Conservation (phyloP, 2,888 invertebrate species). For the Neoitamus cyanurus region DNA sequence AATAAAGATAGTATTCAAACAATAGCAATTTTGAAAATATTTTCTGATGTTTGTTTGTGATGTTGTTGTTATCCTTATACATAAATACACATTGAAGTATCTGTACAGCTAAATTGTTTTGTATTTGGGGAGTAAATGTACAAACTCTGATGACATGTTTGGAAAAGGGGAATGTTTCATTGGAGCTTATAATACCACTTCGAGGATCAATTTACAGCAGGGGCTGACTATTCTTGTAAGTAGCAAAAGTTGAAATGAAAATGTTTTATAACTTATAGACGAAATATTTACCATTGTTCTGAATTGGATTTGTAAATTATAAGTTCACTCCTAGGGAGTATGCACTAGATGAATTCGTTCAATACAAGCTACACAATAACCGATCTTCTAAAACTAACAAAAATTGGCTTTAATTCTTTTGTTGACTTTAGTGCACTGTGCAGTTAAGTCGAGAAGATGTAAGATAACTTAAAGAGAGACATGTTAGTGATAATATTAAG, state of each 20-base stretch:
- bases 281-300: not conserved
- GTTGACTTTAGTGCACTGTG: not conserved
- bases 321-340: not conserved
- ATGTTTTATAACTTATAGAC: not conserved
- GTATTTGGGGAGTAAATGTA: not conserved
- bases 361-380: not conserved
- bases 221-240: not conserved
- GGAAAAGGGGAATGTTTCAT: not conserved
- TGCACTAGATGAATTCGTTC: not conserved
- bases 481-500: too few relatives aligned
- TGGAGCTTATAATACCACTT: not conserved
- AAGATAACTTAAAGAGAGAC: too few relatives aligned
- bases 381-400: not conserved
- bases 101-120: not conserved
- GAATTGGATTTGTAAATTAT: not conserved
- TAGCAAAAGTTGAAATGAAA: not conserved
- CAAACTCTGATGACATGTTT: not conserved
- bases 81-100: not conserved
- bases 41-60: not conserved
- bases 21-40: not conserved
- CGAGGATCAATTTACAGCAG: not conserved
- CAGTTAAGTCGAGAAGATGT: too few relatives aligned
- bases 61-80: not conserved
- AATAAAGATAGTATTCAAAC: not conserved
- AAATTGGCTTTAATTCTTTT: not conserved